Evolutionary conservation across 53 echinoderm and acorn worm genomes (phyloP).

Genomic region (Paracentrotus lividus): DNA sequence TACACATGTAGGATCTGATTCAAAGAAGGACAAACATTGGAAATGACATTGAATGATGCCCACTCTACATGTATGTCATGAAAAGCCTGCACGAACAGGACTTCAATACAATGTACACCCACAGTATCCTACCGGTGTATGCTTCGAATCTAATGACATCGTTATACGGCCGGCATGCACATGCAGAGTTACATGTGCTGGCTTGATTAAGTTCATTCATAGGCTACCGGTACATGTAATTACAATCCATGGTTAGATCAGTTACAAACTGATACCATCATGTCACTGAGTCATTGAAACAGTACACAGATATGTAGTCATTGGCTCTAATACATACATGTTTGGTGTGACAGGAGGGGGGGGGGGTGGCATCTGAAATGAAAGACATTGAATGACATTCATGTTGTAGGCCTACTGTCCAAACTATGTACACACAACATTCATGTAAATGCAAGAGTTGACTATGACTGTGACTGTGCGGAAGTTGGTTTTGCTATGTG

Average conservation of each 20-base stretch:
- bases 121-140: neutral
- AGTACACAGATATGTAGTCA: neutral
- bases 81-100: neutral
- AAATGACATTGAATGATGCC: neutral
- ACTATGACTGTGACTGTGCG: too few relatives aligned
- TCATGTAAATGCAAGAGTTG: neutral
- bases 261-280: neutral
- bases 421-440: conserved; percentile 26
- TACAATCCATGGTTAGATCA: neutral
- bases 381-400: neutral
- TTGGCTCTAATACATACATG: neutral
- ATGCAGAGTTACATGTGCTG: neutral
- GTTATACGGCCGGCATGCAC: neutral
- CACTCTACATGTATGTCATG: neutral
- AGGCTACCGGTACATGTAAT: neutral
- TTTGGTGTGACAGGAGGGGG: neutral
- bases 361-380: neutral
- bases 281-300: neutral
- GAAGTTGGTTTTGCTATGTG: neutral
- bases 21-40: neutral
- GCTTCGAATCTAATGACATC: too few relatives aligned
- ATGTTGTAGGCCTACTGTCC: neutral
- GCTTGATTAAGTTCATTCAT: neutral
- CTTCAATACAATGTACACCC: neutral
- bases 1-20: neutral